Conservation (phyloP, 2,113 vertebrate species). For the rat (Rattus norvegicus) region GRCr8 NC_086031.1:25204001-25204500, state of each 20-base stretch:
- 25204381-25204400: neutral
- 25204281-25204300: neutral
- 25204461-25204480: neutral
- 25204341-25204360: neutral
- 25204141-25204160: neutral
- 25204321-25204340: neutral
- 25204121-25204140: neutral
- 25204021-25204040: too few species aligned
- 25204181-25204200: rapidly evolving
- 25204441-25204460: too few species aligned
- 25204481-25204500: neutral
- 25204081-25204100: too few species aligned
- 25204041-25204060: neutral
- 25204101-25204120: neutral
- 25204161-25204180: neutral
- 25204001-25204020: neutral
- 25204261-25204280: neutral
- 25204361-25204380: neutral
- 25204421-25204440: neutral
- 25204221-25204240: neutral
- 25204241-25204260: neutral
- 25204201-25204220: neutral
- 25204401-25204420: neutral
- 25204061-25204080: neutral
- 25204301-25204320: neutral